These are phyloP conservation scores for Drosophila nasuta DNA, from an alignment of 1,140 invertebrate species.

Conservation along the genomic window DNA sequence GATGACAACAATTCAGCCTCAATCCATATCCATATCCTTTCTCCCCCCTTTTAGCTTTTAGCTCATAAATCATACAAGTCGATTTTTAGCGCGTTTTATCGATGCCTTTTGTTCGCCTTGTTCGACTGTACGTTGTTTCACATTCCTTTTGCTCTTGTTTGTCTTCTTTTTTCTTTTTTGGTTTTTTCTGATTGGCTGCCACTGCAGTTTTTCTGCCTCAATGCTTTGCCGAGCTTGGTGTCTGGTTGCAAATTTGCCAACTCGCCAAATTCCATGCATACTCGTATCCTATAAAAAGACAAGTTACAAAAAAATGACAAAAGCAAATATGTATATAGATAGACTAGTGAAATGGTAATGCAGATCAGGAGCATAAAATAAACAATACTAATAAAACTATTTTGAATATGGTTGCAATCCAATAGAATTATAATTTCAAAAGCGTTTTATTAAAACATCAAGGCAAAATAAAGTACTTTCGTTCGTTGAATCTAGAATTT, in stretches of 20 bases:
- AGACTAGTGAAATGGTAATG: no score
- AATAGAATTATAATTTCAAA: no score
- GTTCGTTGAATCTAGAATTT: no score
- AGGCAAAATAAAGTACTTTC: no score
- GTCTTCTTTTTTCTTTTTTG: slow-evolving; percentile 1
- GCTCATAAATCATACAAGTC: slow-evolving; percentile 53
- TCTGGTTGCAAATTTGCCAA: slow-evolving; percentile 56
- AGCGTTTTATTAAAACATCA: no score
- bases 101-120: slow-evolving; percentile 32
- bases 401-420: no score
- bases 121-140: slow-evolving; percentile 10
- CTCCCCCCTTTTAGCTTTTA: not conserved
- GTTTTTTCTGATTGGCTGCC: slow-evolving; percentile 57
- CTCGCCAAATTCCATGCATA: slow-evolving; percentile 53
- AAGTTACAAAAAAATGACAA: not conserved
- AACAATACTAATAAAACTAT: no score
- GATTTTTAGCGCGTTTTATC: slow-evolving; percentile 52
- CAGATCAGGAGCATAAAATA: no score
- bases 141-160: not conserved
- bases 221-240: slow-evolving; percentile 32
- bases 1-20: slow-evolving; percentile 1
- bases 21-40: not conserved
- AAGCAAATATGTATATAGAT: no score
- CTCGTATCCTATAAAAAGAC: slow-evolving; percentile 36
- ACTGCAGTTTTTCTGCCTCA: slow-evolving; percentile 77